Base-by-base conservation (phyloP, 1,140 invertebrate species). In the Brachionus manjavacas region DNA sequence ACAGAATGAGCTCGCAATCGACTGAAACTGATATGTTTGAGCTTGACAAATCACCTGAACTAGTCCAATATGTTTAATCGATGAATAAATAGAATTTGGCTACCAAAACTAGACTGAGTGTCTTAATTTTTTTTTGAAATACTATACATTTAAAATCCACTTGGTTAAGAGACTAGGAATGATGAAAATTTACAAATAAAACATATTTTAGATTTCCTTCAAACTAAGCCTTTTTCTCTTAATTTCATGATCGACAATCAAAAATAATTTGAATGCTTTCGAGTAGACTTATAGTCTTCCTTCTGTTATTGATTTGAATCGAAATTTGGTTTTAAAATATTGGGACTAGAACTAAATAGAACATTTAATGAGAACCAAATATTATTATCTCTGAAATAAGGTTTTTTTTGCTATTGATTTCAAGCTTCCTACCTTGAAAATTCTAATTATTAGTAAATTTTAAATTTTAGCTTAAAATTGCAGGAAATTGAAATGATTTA, bases 11-110 rank as follows among this genome's bases (percentile, higher is more conserved):
- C 31, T 20, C 31, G 16, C 68, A 72, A 72, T 41, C 39, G 31
- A 72, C 28, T 39, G 68, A 72, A 72, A 72, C 39, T 72, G 68
- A 72, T 72, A 72, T 72, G 68, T 72, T 39, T 72, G 35, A 39
- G 16, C 35, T 41, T 39, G 39, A 72, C 16, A 20, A 39, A 72
- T 39, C 31, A 72, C 31, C 31, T 60, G 52, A 60, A 60, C 52
- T 60, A 60, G 52, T 60, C 52, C 52, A 60, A 60, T 60, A 60
- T 60, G 52, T 60, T 60, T 60, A 60, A 60, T 60, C 52, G n/a
- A 60, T 60, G 52, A 60, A 60, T 60, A 60, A 60, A 60, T 60
- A 60, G 52, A 60, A 60, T 60, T 60, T 60, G 25, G 52, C 16
- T 20, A 60, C 52, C 16, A 20, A 23, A 60, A 20, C n/a, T 60